Base-by-base conservation (phyloP, 2,797 vertebrate genomes). In the Paguma larvata region DNA sequence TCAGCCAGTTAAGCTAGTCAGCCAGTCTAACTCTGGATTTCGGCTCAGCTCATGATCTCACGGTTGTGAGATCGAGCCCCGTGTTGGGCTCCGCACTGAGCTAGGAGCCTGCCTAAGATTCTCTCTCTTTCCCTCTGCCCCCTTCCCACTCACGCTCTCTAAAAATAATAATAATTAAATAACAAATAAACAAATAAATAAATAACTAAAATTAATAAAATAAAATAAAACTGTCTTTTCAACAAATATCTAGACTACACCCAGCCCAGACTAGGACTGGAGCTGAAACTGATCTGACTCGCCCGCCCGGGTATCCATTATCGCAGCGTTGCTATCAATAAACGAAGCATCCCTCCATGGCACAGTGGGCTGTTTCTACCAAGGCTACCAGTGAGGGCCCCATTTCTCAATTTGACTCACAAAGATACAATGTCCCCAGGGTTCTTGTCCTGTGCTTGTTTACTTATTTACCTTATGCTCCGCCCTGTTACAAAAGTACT, bases 401-500 rank as follows among this genome's bases (percentile, higher is more conserved):
- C 62, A 16, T 53, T 67, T 79, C 84, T 91, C 91, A 83, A 51
- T 4, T 3, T 91, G 13, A 89, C 46, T 83, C 38, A 95, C 48
- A 92, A 87, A 90, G 30, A 56, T 51, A 62, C 79, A 91, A 63
- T 32, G 46, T 67, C 65, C 77, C 51, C 67, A 89, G 27, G 19
- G 32, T 34, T 72, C 63, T n/a, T 53, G 14, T 87, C 67, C 73
- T 95, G 0, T n/a, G 41, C 62, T 67, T 96, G 34, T 67, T 68
- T 79, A 56, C 27, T 82, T 38, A 41, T 75, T 85, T 88, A 82
- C 53, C 41, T 89, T 41, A 53, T 32, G 25, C 6, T 34, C 25
- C 5, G 32, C 19, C 27, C 84, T 68, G 34, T 88, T 91, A 92
- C 56, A 53, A 30, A 92, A 80, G 41, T 63, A 95, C 79, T 89